Base-by-base conservation (phyloP, 2,888 invertebrate species). In the Drosophila prolongata region DNA sequence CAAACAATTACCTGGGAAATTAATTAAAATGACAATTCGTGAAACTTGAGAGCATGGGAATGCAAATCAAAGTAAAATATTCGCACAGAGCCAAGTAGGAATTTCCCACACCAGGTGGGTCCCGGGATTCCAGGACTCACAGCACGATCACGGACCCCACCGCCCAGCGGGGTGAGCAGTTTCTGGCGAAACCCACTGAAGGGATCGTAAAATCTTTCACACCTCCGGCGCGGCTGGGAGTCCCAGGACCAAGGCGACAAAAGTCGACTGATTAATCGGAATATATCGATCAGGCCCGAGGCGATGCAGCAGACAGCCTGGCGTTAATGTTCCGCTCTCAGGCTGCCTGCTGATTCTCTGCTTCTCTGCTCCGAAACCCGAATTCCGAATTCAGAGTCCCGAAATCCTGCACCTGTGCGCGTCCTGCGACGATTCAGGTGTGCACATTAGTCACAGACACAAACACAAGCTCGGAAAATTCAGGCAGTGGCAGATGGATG, bases 381-480 rank as follows among this genome's bases (percentile, higher is more conserved):
- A 30, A 43, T 43, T 27, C 16, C 50, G 24, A 49, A 42, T 47
- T 9, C 46, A 9, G 24, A 49, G 38, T 44, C 10, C 46, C 46
- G n/a, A 47, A 47, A 16, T 19, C 58, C 55, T 59, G 70, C 83
- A 84, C 83, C 83, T 84, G 83, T 84, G 86, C 77, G 78, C 80
- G 85, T 84, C 83, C 83, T 84, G 87, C 50, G 77, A 84, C 77
- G 82, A 49, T 82, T 84, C 83, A 84, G 83, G 87, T 84, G 83
- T 80, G 87, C 87, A 76, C 83, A 84, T 84, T 84, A 84, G 83
- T 83, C 85, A 83, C 83, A 83, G 71, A 69, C 82, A 70, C 47
- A 43, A 10, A 44, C 37, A 61, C 44, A 49, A 30, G 16, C 64
- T 50, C 42, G 16, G 6, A 49, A 42, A 37, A 50, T 6, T 30